These are phyloP conservation scores for Porites evermanni DNA, from an alignment of 92 coral and sea anemone species.

Conservation along the genomic window DNA sequence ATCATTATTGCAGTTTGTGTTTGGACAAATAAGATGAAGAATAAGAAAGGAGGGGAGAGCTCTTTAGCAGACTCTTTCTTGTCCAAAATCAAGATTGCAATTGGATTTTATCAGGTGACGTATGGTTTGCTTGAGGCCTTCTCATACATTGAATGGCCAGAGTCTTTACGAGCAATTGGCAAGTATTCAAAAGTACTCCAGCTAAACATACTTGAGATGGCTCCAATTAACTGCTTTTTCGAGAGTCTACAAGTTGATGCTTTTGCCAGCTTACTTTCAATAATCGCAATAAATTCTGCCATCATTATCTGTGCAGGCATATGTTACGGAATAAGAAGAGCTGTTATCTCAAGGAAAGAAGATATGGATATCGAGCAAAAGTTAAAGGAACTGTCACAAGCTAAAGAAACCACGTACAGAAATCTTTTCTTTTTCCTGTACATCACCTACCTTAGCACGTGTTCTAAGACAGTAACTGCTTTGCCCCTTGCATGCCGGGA, in stretches of 20 bases:
- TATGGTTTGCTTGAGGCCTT: neutral
- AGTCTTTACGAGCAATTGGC: neutral
- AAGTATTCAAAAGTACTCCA: neutral
- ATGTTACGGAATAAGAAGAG: conserved; percentile 6
- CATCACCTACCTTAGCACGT: conserved; percentile 9
- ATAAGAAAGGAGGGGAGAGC: neutral
- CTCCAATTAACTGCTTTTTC: conserved; percentile 26
- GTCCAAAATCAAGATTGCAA: conserved; percentile 16
- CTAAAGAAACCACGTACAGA: neutral
- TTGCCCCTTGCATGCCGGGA: neutral
- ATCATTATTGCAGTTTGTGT: neutral
- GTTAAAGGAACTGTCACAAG: neutral
- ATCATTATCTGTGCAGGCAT: neutral
- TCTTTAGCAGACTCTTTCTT: conserved; percentile 8
- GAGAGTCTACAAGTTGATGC: conserved; percentile 13
- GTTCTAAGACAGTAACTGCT: neutral
- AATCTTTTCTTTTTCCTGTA: conserved; percentile 22
- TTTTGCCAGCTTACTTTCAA: conserved; percentile 1
- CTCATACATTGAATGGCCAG: conserved; percentile 34
- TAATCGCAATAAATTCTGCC: conserved; percentile 12
- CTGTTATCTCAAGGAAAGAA: neutral
- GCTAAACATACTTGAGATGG: conserved; percentile 6
- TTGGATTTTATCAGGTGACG: conserved; percentile 19
- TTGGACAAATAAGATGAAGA: conserved; percentile 3
- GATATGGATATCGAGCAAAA: neutral